These are phyloP conservation scores for Euzophera pinguis DNA, from an alignment of 2,888 invertebrate species.

Conservation along the genomic window DNA sequence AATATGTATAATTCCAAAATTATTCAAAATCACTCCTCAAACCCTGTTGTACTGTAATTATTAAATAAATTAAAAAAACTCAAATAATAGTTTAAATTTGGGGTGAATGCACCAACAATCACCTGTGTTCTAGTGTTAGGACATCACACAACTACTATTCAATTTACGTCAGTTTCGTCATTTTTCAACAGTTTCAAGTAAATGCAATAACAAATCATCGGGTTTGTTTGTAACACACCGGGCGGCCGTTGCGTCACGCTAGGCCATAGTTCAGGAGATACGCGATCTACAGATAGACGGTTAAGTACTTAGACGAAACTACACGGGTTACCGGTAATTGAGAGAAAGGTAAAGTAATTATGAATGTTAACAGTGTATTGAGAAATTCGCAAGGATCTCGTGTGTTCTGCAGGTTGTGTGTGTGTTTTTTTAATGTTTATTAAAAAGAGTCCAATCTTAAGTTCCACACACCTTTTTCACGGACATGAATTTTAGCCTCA, in stretches of 20 bases:
- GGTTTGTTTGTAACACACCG: conserved; percentile 28
- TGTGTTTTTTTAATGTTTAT: too few relatives aligned
- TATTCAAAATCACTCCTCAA: too few relatives aligned
- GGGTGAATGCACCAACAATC: not conserved
- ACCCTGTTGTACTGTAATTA: too few relatives aligned
- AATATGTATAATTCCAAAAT: too few relatives aligned
- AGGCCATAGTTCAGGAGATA: conserved; percentile 32
- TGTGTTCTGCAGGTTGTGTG: too few relatives aligned
- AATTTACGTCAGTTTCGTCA: conserved; percentile 1
- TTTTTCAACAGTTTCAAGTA: conserved; percentile 30
- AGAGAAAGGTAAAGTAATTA: conserved; percentile 6
- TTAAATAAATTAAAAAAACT: too few relatives aligned
- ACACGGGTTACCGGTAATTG: conserved; percentile 4
- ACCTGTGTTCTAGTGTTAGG: not conserved
- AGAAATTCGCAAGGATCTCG: not conserved
- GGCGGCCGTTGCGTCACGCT: conserved; percentile 30
- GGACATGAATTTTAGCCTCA: too few relatives aligned
- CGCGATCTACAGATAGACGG: conserved; percentile 19
- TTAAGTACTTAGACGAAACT: not conserved
- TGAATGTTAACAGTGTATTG: not conserved
- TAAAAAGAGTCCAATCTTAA: too few relatives aligned
- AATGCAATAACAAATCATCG: conserved; percentile 29
- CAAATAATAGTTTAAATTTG: too few relatives aligned
- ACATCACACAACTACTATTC: not conserved
- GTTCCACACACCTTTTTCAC: too few relatives aligned